Evolutionary conservation across 2,888 invertebrate genomes (phyloP).

Genomic region (Melinaea menophilus): DNA sequence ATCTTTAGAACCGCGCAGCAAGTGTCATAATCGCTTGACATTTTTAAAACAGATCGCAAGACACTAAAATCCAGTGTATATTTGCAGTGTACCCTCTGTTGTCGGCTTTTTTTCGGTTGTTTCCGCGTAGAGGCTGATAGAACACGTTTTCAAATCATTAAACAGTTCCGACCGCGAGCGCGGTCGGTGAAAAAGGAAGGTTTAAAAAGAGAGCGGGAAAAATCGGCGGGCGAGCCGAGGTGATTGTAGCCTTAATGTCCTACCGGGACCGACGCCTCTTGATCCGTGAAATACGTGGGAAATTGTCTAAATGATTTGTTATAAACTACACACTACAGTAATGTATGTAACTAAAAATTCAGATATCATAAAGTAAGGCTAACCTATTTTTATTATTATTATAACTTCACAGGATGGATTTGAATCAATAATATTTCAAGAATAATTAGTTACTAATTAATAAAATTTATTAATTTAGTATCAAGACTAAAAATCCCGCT

Average conservation of each 20-base stretch:
- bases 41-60: slow-evolving; percentile 35
- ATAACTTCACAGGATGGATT: too few species aligned
- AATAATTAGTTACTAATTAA: background rate
- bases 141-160: slow-evolving; percentile 79
- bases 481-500: slow-evolving; percentile 20
- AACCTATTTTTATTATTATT: too few species aligned
- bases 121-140: slow-evolving; percentile 76
- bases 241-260: slow-evolving; percentile 59
- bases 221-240: slow-evolving; percentile 52
- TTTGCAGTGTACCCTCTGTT: slow-evolving; percentile 75
- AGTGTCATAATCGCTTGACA: slow-evolving; percentile 41
- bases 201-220: slow-evolving; percentile 56
- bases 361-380: too few species aligned
- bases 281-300: slow-evolving; percentile 26
- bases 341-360: too few species aligned
- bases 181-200: slow-evolving; percentile 60
- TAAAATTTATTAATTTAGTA: slow-evolving; percentile 17
- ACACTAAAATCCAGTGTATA: slow-evolving; percentile 61
- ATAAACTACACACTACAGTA: background rate
- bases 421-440: too few species aligned
- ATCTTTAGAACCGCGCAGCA: slow-evolving; percentile 34
- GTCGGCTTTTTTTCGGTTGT: slow-evolving; percentile 75
- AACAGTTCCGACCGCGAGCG: slow-evolving; percentile 72
- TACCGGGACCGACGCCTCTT: slow-evolving; percentile 39
- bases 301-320: background rate